Evolutionary conservation across 2,797 vertebrate genomes (phyloP).

Genomic region (Thunnus albacares): DNA sequence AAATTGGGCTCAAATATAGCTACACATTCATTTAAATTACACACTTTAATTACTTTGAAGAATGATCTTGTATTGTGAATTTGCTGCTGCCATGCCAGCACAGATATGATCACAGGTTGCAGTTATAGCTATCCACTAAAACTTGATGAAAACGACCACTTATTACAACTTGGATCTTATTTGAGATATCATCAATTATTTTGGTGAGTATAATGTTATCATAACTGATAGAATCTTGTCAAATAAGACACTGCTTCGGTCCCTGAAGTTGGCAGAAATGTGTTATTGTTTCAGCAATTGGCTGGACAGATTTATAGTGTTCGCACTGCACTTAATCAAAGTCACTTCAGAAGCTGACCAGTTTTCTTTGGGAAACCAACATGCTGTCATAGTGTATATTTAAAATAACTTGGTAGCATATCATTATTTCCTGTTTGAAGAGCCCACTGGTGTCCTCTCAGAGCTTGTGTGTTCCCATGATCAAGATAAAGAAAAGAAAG

Average conservation of each 20-base stretch:
- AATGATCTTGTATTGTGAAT: too few species aligned
- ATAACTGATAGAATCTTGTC: too few species aligned
- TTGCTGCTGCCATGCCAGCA: too few species aligned
- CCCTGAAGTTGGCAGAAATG: background rate
- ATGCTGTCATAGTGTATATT: background rate
- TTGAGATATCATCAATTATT: too few species aligned
- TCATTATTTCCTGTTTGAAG: slow-evolving; percentile 21
- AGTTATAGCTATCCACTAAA: background rate
- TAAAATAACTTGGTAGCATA: slow-evolving; percentile 20
- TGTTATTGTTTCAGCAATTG: background rate
- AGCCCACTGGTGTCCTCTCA: slow-evolving; percentile 2
- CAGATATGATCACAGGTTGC: background rate
- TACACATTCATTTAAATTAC: background rate
- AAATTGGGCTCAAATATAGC: background rate
- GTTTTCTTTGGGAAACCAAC: too few species aligned
- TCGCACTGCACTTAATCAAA: background rate
- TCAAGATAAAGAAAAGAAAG: slow-evolving; percentile 14
- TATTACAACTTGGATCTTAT: background rate
- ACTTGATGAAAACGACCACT: background rate
- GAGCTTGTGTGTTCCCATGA: slow-evolving; percentile 31
- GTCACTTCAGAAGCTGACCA: too few species aligned
- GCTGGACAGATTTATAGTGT: background rate
- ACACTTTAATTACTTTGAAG: too few species aligned
- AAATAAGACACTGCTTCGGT: background rate
- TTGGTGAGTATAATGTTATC: too few species aligned